Percentiles rank a stretch among this genome's conserved stretches.
These are phyloP conservation scores for Coenobita brevimanus DNA, from an alignment of 1,140 invertebrate species.

Conservation along the genomic window DNA sequence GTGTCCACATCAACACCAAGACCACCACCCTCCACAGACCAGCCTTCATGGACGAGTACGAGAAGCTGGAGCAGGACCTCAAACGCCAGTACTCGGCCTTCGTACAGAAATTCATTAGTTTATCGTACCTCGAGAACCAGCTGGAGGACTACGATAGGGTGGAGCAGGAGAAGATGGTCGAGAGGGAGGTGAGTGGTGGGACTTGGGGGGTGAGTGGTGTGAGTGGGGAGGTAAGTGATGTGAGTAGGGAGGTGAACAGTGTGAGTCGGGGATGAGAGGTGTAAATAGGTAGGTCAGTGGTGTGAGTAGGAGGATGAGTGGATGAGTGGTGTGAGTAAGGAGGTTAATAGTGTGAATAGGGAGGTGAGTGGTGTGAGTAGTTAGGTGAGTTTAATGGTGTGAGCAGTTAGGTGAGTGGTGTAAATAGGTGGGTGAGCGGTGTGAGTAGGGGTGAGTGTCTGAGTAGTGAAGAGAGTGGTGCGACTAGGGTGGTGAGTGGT, in stretches of 20 bases:
- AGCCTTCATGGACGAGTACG: conserved; percentile 97
- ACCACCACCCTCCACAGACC: conserved; percentile 79
- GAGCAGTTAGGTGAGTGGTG: neutral
- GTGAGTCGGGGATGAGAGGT: neutral
- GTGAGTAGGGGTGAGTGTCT: no score
- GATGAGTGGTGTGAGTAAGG: neutral
- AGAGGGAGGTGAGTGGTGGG: conserved; percentile 72
- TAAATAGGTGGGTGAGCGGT: no score
- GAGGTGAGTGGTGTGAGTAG: conserved; percentile 40
- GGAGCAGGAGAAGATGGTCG: conserved; percentile 83
- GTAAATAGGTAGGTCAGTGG: neutral
- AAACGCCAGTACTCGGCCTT: conserved; percentile 90
- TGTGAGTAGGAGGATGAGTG: neutral
- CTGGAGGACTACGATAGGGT: conserved; percentile 81
- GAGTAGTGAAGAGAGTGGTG: no score
- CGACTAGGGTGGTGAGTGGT: neutral
- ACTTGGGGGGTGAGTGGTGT: neutral
- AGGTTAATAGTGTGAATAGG: no score
- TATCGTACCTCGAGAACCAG: conserved; percentile 86
- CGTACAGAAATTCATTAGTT: conserved; percentile 88
- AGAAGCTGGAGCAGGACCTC: conserved; percentile 90
- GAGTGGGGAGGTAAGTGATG: neutral
- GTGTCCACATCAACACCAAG: conserved; percentile 63
- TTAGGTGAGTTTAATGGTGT: neutral
- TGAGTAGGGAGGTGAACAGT: neutral